Base-by-base conservation (phyloP, 2,888 invertebrate genomes). In the Prenolepis imparis region DNA sequence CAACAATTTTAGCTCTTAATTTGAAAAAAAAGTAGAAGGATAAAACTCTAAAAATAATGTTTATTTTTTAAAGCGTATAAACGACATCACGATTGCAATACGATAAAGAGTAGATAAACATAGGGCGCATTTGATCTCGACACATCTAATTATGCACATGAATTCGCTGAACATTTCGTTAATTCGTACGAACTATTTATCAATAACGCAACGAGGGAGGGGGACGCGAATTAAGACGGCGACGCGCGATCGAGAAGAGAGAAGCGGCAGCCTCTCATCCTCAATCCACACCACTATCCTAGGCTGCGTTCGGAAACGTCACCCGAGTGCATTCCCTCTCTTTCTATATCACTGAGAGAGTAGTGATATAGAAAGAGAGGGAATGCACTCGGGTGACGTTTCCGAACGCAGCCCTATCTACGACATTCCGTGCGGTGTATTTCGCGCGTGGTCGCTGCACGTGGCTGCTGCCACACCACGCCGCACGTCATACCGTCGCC, bases 401-500 rank as follows among this genome's bases (percentile, higher is more conserved):
- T n/a, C n/a, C n/a, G n/a, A n/a, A n/a, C n/a, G n/a, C n/a, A n/a
- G n/a, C n/a, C n/a, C n/a, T 39, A 32, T 64, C 12, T 24, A 21
- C 28, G 28, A 36, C 66, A 24, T 67, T 55, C 75, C 67, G 39
- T 52, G 6, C 52, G 55, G 67, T 66, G n/a, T 36, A n/a, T 39
- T 36, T 48, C 67, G 67, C 66, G 66, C 52, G 52, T 18, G n/a
- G n/a, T n/a, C n/a, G 66, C 36, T 75, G 36, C 12, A 52, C 36
- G 74, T 36, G 52, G 12, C 24, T 41, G 12, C 24, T 41, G 64
- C 64, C 70, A 28, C n/a, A 44, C 48, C 48, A n/a, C 18, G n/a
- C 64, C 68, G 74, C 39, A 73, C 70, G 36, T 32, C n/a, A n/a
- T n/a, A 8, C 55, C 72, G 70, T 52, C 64, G 70, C 74, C 80